Evolutionary conservation across 1,140 invertebrate genomes (phyloP).

Genomic region (Trichoplusia ni): DNA sequence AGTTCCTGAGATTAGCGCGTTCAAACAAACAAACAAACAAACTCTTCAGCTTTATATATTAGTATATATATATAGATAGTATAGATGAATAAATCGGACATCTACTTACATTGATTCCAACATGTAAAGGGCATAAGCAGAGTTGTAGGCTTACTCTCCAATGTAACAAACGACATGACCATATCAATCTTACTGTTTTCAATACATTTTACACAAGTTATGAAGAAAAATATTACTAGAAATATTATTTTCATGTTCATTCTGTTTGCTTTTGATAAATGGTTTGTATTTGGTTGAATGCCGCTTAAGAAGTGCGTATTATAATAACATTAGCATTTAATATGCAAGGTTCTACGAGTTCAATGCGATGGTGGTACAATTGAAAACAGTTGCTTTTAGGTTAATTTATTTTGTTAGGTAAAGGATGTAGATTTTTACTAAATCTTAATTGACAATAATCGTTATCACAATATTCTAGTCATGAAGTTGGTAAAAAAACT

Average conservation of each 20-base stretch:
- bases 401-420: neutral
- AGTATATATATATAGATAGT: too few relatives aligned
- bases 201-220: neutral
- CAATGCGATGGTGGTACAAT: neutral
- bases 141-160: constrained; percentile 52
- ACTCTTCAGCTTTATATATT: too few relatives aligned
- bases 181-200: constrained; percentile 30
- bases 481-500: too few relatives aligned
- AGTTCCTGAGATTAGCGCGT: too few relatives aligned
- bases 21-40: too few relatives aligned
- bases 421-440: too few relatives aligned
- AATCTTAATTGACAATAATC: too few relatives aligned
- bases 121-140: constrained; percentile 55
- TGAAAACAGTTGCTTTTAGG: neutral
- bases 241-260: neutral
- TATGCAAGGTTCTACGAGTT: neutral
- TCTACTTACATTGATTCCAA: constrained; percentile 64
- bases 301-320: neutral
- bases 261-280: neutral
- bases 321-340: constrained; percentile 7
- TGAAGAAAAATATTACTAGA: neutral
- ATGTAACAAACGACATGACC: constrained; percentile 48
- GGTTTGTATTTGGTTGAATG: neutral
- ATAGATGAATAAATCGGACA: too few relatives aligned
- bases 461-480: too few relatives aligned